A percentile compares a stretch with the other conserved stretches of the same genome.
Conservation (phyloP, 2,113 vertebrate genomes). For the Phaethon lepturus region DNA sequence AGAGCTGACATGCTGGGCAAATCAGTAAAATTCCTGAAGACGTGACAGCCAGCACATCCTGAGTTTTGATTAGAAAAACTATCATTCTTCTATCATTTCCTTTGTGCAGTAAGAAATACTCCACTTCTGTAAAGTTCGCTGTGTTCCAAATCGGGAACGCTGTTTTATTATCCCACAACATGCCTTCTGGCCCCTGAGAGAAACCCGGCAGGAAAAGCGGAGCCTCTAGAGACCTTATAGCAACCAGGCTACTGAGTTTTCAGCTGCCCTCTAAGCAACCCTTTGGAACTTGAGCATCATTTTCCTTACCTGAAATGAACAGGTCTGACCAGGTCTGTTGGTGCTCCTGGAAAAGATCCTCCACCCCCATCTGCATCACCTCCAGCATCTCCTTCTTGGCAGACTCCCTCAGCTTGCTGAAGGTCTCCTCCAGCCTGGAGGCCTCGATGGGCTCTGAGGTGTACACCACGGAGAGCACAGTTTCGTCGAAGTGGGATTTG, state of each 20-base stretch:
- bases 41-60: neutral
- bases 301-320: conserved; percentile 88
- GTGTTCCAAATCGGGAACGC: neutral
- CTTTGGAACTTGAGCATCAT: fast-evolving
- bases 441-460: conserved; percentile 79
- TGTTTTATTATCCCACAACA: neutral
- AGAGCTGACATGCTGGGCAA: neutral
- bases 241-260: neutral
- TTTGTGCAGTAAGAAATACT: neutral
- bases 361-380: conserved; percentile 80
- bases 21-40: neutral
- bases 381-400: conserved; percentile 90
- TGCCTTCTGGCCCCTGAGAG: fast-evolving
- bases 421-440: conserved; percentile 83
- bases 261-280: neutral
- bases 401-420: conserved; percentile 82
- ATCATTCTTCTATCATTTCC: neutral
- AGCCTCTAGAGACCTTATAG: neutral
- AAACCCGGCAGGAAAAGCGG: neutral
- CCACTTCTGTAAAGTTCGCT: neutral
- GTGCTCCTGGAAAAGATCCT: conserved; percentile 87
- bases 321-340: conserved; percentile 93
- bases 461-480: conserved; percentile 86
- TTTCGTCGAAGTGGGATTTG: conserved; percentile 86
- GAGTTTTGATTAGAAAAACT: neutral